Evolutionary conservation across 2,888 invertebrate genomes (phyloP), one percentile per base, ranked within the genome.

Genomic region (Desoria tigrina): DNA sequence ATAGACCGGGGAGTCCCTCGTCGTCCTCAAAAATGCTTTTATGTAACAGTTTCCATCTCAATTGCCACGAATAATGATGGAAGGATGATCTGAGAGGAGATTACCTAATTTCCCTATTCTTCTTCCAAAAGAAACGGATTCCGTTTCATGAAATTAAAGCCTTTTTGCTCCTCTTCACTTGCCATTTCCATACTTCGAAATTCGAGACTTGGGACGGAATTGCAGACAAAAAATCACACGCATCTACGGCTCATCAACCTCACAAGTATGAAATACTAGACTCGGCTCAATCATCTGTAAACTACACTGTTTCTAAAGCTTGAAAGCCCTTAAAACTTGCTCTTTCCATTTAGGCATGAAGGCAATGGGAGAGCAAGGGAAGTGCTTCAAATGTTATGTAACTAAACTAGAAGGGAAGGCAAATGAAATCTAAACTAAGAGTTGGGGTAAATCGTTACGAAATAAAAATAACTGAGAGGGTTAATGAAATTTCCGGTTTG

Each of bases 1-100:
- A 58, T 58, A 58, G 58, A 58, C 58, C 58, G 58, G 58, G 58
- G 58, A 58, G 7, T 58, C 27, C 58, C 58, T 27, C 57, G 9
- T 51, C 24, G 23, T 3, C 24, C 6, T 21, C 11, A 49, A n/a
- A 49, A 49, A n/a, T 16, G 18, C 21, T 9, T 14, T 24, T 26
- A 24, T 51, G 51, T 23, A 32, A n/a, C 16, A 54, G 3, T 54
- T 54, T 54, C 54, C 54, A 54, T 32, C 18, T 32, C 32, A 54
- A 26, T 54, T 28, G 54, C 11, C 54, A 54, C 54, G 54, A 32
- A 54, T 3, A 18, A 54, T 54, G 32, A 39, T 39, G 28, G 54
- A 32, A 54, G n/a, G 37, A 54, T 54, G 32, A 39, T 39, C 57
- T 42, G 21, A n/a, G 14, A 24, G 4, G 21, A 9, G 51, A 51